Percentiles rank a stretch among this genome's conserved stretches.
These are phyloP conservation scores for Actinia tenebrosa DNA, from an alignment of 64 coral and sea anemone species.

Conservation along the genomic window DNA sequence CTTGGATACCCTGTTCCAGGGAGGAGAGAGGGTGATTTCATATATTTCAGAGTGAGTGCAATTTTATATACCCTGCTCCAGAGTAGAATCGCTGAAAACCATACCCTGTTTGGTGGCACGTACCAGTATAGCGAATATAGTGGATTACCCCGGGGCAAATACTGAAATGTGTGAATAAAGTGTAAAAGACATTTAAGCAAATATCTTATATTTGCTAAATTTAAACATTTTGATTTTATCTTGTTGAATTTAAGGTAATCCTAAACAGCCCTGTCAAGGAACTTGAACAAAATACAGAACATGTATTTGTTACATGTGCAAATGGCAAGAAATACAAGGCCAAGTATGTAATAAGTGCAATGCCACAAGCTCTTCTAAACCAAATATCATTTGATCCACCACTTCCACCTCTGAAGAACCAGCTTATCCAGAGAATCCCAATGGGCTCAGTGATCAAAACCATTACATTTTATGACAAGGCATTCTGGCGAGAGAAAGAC, in stretches of 20 bases:
- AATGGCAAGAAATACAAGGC: slow-evolving; percentile 81
- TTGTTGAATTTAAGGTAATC: slow-evolving; percentile 63
- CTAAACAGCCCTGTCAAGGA: slow-evolving; percentile 70
- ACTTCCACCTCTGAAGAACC: slow-evolving; percentile 89
- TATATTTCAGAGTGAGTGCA: no score
- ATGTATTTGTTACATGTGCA: slow-evolving; percentile 69
- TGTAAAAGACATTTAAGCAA: no score
- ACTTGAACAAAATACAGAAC: slow-evolving; percentile 59
- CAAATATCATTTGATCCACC: slow-evolving; percentile 87
- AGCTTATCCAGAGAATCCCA: slow-evolving; percentile 84
- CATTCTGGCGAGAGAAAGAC: slow-evolving; percentile 81
- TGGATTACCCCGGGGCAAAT: no score
- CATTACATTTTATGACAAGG: slow-evolving; percentile 76
- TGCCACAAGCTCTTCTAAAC: slow-evolving; percentile 88
- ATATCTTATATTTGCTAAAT: no score
- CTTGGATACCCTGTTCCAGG: no score
- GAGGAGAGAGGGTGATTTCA: no score
- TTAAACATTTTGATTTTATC: background rate
- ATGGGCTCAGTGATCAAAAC: slow-evolving; percentile 99
- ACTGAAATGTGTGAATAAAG: no score
- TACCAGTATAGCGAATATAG: no score
- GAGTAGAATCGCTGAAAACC: no score
- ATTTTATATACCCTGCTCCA: no score
- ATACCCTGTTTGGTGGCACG: no score
- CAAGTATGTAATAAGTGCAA: slow-evolving; percentile 88